Evolutionary conservation across 2,797 vertebrate genomes (phyloP), one percentile per base, ranked within the genome.

Genomic region (Trematomus bernacchii): DNA sequence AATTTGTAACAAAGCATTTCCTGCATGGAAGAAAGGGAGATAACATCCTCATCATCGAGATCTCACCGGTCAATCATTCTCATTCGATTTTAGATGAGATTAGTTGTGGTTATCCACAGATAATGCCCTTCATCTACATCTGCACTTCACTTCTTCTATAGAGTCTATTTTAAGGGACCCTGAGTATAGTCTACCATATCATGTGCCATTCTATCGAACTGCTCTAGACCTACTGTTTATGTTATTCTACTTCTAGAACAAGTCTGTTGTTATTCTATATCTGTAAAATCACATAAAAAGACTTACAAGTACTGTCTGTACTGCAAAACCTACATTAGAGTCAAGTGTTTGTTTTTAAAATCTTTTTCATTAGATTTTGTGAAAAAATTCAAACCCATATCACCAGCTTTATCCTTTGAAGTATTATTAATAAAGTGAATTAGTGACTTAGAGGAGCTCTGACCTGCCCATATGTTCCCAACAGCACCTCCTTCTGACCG

Each of bases 381-480:
- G 10, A 42, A 2, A 43, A 3, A 37, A 18, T 12, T 5, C 33
- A 43, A 14, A 48, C 4, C 10, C 43, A 3, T 30, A 43, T 13
- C 4, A 42, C 14, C 40, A 71, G 16, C 46, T 53, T 44, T 46
- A 23, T 60, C 2, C 37, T 47, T 10, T 67, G 9, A 47, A 40
- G 50, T 48, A 6, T n/a, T 33, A 48, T 66, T 19, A 48, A 51
- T 47, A 3, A 27, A 37, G 33, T n/a, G 0, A 3, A 30, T 14
- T 6, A 12, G 23, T 42, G 18, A 8, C n/a, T n/a, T n/a, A 7
- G 42, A 43, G 0, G 42, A 43, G 1, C 2, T 44, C 79, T 79
- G 2, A 97, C 97, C 96, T 97, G 97, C 53, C 97, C 97, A 0
- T 97, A 98, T 0, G 97, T 98, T 82, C 97, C 97, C 71, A 98